Base-by-base conservation (phyloP, 2,797 vertebrate species). In the Hemibagrus guttatus region DNA sequence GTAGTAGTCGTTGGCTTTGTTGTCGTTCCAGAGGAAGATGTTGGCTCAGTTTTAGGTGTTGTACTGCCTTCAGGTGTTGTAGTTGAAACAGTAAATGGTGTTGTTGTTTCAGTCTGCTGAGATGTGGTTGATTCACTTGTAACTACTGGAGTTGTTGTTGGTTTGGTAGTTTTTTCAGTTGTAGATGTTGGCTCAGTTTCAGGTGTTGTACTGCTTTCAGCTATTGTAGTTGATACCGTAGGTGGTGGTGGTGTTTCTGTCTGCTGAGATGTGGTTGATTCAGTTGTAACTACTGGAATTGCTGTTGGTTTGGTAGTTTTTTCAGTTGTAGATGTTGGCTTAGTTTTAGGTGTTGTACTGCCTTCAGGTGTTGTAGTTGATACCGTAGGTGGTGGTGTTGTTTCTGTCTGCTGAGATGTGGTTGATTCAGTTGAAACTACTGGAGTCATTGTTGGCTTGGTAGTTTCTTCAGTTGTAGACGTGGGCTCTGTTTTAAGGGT, bases 11-110 rank as follows among this genome's bases (percentile, higher is more conserved):
- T 35, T 61, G 52, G 2, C 16, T 0, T 21, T 2, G 66, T 42
- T 28, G 84, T 85, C 17, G 21, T 75, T 28, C 28, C 35, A 63
- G 56, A 21, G 3, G 85, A n/a, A 35, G 35, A 39, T 39, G 35
- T 39, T 39, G 35, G 35, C 35, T 39, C 35, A 39, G 35, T 39
- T 1, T 39, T 28, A 42, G 6, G 9, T n/a, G 58, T 39, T 81
- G 87, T 56, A 11, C 85, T 46, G n/a, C 86, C 23, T 12, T 78
- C n/a, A 49, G n/a, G 16, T 71, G 69, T 85, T 54, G 64, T 72
- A 39, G n/a, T 88, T 4, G 19, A 9, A 35, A 19, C 2, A 19
- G n/a, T 39, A 39, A 39, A 39, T 39, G 35, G 35, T 39, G 35
- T 39, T 39, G 35, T 39, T 39, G 35, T 39, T 39, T 39, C 35